Conservation (phyloP, 1,140 invertebrate species). For the Spodoptera frugiperda region DNA sequence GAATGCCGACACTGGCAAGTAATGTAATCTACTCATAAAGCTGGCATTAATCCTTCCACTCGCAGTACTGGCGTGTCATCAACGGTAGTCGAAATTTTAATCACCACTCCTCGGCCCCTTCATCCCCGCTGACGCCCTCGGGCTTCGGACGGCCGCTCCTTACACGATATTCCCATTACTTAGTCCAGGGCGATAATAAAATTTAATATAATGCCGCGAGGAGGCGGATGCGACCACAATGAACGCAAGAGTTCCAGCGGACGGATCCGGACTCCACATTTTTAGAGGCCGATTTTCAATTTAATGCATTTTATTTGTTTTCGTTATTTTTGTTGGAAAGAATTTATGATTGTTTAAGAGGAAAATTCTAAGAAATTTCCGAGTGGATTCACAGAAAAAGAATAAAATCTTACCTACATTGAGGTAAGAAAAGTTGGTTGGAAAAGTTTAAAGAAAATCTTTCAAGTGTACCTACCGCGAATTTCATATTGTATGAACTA, state of each 20-base stretch:
- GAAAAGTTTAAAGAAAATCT: too few species aligned
- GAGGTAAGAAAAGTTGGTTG: too few species aligned
- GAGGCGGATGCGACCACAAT: conserved; percentile 79
- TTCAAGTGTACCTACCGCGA: too few species aligned
- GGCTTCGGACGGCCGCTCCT: conserved; percentile 81
- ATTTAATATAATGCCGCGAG: conserved; percentile 85
- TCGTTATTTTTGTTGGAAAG: neutral
- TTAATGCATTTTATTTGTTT: conserved; percentile 36
- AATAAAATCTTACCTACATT: too few species aligned
- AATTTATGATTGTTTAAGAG: neutral
- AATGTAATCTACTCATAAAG: conserved; percentile 85
- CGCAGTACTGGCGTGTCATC: conserved; percentile 82
- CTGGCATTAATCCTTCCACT: conserved; percentile 81
- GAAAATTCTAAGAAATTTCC: too few species aligned
- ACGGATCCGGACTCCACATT: conserved; percentile 40
- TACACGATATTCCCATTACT: conserved; percentile 87
- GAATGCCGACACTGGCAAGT: conserved; percentile 66
- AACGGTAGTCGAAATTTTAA: conserved; percentile 85
- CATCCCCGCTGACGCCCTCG: conserved; percentile 64
- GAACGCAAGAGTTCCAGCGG: conserved; percentile 54
- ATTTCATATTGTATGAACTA: too few species aligned
- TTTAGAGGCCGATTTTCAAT: conserved; percentile 30
- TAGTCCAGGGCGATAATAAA: conserved; percentile 86
- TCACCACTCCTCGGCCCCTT: conserved; percentile 66
- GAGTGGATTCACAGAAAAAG: too few species aligned